phyloP scores from a whole-genome alignment of 2,888 invertebrate species.

The Cyclophora punctaria region DNA sequence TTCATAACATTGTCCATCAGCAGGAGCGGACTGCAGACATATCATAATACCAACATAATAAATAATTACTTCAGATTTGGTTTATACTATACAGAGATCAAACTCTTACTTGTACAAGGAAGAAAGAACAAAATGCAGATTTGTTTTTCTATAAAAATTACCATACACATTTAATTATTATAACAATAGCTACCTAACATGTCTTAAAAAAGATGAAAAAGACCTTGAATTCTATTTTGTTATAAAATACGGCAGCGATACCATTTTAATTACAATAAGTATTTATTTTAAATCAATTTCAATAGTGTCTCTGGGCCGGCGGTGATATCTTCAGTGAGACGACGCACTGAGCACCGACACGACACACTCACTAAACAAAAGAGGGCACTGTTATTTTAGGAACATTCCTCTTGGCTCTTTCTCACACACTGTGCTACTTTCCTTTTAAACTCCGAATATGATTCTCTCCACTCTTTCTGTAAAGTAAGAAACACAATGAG shows the following conservation, averaged over 20 bases:
- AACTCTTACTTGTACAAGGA: constrained; percentile 43
- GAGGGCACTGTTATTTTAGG: constrained; percentile 81
- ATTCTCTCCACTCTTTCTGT: constrained; percentile 99
- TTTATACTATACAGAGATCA: constrained; percentile 65
- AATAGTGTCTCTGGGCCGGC: constrained; percentile 70
- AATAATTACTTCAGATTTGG: constrained; percentile 58
- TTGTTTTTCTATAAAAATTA: constrained; percentile 67
- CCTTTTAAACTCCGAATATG: constrained; percentile 96
- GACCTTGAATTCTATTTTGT: constrained; percentile 69
- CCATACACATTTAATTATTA: constrained; percentile 69
- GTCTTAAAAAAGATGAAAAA: constrained; percentile 74
- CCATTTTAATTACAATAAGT: constrained; percentile 71
- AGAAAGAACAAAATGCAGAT: constrained; percentile 64
- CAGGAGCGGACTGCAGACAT: constrained; percentile 6
- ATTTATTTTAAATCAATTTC: constrained; percentile 72
- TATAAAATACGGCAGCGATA: constrained; percentile 73
- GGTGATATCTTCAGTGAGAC: not conserved
- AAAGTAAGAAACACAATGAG: constrained; percentile 72
- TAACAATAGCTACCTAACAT: constrained; percentile 70
- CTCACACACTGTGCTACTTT: constrained; percentile 98
- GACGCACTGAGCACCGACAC: constrained; percentile 43
- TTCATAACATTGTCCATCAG: constrained; percentile 15
- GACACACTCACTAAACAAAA: constrained; percentile 70
- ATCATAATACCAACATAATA: constrained; percentile 26
- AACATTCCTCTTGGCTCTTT: constrained; percentile 98